Percentiles rank a stretch among this genome's conserved stretches.
Conservation (phyloP, 2,888 invertebrate genomes). For the Leucophenga maculata region DNA sequence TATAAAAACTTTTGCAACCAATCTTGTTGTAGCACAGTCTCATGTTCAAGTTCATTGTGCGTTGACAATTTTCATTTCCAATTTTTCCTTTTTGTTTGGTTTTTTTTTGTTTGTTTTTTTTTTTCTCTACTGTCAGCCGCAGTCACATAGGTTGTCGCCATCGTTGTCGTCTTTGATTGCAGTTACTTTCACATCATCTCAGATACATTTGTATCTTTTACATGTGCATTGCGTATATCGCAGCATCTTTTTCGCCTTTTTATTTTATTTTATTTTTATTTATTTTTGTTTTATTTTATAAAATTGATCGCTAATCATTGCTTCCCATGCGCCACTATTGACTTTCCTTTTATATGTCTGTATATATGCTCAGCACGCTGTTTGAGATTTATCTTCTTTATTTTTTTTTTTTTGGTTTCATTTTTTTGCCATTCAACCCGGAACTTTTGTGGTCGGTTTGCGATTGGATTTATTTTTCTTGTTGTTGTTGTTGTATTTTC, state of each 20-base stretch:
- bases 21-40: neutral
- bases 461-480: constrained; percentile 25
- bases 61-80: constrained; percentile 62
- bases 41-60: constrained; percentile 62
- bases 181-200: constrained; percentile 28
- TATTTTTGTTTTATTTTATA: constrained; percentile 46
- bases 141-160: neutral
- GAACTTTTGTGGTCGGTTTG: constrained; percentile 43
- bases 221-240: constrained; percentile 6
- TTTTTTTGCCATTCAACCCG: constrained; percentile 56
- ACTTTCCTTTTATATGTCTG: constrained; percentile 48
- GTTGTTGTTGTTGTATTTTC: constrained; percentile 12
- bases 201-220: constrained; percentile 21
- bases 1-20: too few relatives aligned
- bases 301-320: constrained; percentile 26
- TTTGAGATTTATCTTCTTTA: too few relatives aligned
- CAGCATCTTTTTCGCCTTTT: constrained; percentile 24
- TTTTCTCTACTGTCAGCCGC: constrained; percentile 5
- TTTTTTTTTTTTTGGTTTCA: neutral
- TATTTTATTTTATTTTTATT: constrained; percentile 56
- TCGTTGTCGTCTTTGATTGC: constrained; percentile 19
- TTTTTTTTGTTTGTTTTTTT: constrained; percentile 41
- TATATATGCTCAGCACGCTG: too few relatives aligned
- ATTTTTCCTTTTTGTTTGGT: constrained; percentile 53
- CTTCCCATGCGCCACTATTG: constrained; percentile 2